phyloP scores from a whole-genome alignment of 2,113 vertebrate species.

The Zapus hudsonius region DNA sequence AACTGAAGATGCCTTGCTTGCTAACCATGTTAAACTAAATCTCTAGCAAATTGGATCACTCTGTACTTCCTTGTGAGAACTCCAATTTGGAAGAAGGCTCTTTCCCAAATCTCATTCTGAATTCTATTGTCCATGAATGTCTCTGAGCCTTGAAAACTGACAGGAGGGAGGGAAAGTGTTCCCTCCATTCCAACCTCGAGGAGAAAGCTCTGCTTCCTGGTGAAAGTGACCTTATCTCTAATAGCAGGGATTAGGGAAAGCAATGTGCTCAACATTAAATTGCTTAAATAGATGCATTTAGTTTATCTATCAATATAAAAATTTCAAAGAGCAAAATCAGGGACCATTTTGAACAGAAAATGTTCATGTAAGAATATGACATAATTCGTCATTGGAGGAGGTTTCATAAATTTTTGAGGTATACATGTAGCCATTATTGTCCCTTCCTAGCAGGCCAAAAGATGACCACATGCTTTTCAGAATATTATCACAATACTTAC shows the following conservation, averaged over 20 bases:
- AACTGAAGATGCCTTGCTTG: not conserved
- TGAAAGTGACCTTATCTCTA: not conserved
- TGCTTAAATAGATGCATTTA: conserved; percentile 12
- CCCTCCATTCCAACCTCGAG: not conserved
- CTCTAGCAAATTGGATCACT: conserved; percentile 44
- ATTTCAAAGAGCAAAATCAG: not conserved
- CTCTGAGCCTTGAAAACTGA: not conserved
- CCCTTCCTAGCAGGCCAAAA: not conserved
- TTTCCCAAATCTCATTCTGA: not conserved
- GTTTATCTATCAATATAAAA: not conserved
- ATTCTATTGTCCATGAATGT: not conserved
- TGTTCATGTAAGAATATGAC: conserved; percentile 3
- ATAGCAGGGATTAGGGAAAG: not conserved
- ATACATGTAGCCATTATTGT: not conserved
- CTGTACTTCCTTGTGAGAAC: not conserved
- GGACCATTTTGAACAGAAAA: conserved; percentile 22
- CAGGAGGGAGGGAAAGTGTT: not conserved
- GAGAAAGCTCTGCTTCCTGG: not conserved
- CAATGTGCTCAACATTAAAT: not conserved
- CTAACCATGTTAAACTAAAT: conserved; percentile 44
- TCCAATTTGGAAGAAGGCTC: not conserved
- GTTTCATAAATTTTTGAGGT: not conserved
- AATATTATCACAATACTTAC: not conserved
- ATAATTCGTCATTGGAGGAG: not conserved
- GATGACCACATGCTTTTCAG: not conserved